A percentile compares a stretch with the other conserved stretches of the same genome.
These are phyloP conservation scores for Diglossa cyanea DNA, from an alignment of 2,797 vertebrate genomes.

Conservation along the genomic window DNA sequence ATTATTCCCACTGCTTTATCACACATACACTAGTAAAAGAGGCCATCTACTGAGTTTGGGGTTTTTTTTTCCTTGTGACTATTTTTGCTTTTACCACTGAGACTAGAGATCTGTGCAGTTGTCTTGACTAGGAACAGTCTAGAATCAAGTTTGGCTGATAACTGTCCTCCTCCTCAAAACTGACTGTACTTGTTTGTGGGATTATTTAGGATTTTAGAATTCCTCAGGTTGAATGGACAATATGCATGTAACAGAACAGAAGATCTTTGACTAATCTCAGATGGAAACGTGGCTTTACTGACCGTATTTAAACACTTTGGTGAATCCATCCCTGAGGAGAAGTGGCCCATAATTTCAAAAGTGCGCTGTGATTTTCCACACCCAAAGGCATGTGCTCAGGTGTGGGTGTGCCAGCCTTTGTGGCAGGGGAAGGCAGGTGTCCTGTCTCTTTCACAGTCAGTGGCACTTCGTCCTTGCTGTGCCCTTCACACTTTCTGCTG, in stretches of 20 bases:
- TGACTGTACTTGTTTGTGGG: background rate
- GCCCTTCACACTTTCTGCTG: background rate
- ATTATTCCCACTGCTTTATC: background rate
- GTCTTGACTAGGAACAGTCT: background rate
- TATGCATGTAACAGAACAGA: background rate
- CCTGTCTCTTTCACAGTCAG: background rate
- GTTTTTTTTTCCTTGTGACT: background rate
- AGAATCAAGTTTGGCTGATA: background rate
- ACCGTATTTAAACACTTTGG: background rate
- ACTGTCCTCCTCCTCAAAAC: background rate
- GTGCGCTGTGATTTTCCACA: background rate
- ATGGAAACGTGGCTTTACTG: background rate
- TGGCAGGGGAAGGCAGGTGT: background rate
- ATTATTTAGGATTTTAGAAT: background rate
- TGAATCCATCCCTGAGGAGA: background rate
- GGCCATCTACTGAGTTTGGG: background rate
- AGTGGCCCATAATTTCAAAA: background rate
- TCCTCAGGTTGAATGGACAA: background rate
- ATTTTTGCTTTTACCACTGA: background rate
- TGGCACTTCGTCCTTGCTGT: background rate
- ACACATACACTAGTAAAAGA: background rate
- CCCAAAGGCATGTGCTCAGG: background rate
- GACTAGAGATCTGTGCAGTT: background rate
- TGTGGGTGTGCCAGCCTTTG: background rate
- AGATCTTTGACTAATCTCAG: background rate